phyloP scores from a whole-genome alignment of 64 coral and sea anemone species.

The Stylophora pistillata region DNA sequence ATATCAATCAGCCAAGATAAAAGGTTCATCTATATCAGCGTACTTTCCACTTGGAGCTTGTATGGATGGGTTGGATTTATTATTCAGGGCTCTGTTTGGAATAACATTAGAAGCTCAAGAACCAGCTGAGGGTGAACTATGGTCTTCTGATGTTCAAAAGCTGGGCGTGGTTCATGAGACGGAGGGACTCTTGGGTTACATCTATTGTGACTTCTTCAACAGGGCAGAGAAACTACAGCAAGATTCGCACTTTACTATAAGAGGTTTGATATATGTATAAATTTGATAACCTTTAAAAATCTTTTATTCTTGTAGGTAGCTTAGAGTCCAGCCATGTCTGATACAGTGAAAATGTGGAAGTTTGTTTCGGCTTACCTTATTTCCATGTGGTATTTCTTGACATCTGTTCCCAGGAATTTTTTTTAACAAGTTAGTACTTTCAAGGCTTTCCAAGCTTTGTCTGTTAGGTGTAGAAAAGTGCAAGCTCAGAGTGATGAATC shows the following conservation, averaged over 20 bases:
- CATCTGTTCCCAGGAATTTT: too few species aligned
- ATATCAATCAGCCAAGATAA: constrained; percentile 65
- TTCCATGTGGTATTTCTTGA: too few species aligned
- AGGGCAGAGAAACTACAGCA: constrained; percentile 86
- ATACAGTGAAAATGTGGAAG: too few species aligned
- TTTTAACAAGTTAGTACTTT: too few species aligned
- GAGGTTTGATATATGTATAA: constrained; percentile 54
- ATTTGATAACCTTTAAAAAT: too few species aligned
- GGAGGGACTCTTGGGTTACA: constrained; percentile 88
- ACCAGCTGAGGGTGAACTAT: constrained; percentile 80
- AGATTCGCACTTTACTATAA: constrained; percentile 98
- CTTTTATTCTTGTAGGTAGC: too few species aligned
- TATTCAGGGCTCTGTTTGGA: constrained; percentile 85
- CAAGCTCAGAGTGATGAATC: too few species aligned
- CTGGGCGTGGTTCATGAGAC: constrained; percentile 86
- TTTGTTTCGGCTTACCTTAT: too few species aligned
- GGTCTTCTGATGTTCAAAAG: constrained; percentile 91
- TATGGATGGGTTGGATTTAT: constrained; percentile 88
- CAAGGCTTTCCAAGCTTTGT: too few species aligned
- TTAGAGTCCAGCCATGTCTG: too few species aligned
- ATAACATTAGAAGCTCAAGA: constrained; percentile 78
- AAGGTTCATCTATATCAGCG: constrained; percentile 65
- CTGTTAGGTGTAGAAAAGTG: too few species aligned
- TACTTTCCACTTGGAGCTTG: constrained; percentile 96
- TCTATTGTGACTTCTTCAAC: constrained; percentile 96